Evolutionary conservation across 2,113 vertebrate genomes (phyloP).

Genomic region (Stictonetta naevosa): DNA sequence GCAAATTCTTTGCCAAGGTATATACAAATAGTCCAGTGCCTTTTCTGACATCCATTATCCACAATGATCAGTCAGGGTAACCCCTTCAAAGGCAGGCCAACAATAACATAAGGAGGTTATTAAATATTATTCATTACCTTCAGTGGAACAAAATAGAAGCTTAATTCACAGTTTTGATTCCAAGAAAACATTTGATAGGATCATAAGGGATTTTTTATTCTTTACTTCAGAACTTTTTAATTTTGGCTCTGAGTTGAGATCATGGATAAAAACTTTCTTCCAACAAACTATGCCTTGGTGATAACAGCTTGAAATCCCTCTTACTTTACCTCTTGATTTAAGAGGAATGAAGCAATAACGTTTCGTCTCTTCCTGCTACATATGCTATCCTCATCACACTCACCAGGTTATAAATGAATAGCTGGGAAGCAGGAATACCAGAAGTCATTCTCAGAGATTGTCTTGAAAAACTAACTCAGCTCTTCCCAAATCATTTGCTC

Average conservation of each 20-base stretch:
- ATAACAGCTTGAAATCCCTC: conserved; percentile 34
- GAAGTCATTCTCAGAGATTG: neutral
- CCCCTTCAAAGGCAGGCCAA: conserved; percentile 36
- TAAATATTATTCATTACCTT: conserved; percentile 68
- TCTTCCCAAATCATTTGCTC: neutral
- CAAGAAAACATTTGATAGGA: conserved; percentile 59
- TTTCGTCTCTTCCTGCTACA: neutral
- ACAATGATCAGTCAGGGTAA: conserved; percentile 11
- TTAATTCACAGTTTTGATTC: conserved; percentile 17
- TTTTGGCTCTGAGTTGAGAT: conserved; percentile 50
- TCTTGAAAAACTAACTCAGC: neutral
- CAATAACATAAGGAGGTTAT: conserved; percentile 59
- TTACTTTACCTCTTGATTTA: neutral
- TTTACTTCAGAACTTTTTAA: conserved; percentile 42
- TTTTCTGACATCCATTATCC: conserved; percentile 57
- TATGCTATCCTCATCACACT: neutral
- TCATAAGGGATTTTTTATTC: conserved; percentile 30
- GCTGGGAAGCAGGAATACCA: neutral
- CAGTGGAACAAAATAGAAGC: conserved; percentile 51
- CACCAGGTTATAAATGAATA: neutral
- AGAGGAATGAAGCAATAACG: neutral
- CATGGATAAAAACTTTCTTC: conserved; percentile 42
- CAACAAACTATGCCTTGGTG: conserved; percentile 26
- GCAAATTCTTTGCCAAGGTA: conserved; percentile 21
- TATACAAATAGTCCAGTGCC: conserved; percentile 47